phyloP scores from a whole-genome alignment of 53 echinoderm and acorn worm species.

The Stichopus horrens region DNA sequence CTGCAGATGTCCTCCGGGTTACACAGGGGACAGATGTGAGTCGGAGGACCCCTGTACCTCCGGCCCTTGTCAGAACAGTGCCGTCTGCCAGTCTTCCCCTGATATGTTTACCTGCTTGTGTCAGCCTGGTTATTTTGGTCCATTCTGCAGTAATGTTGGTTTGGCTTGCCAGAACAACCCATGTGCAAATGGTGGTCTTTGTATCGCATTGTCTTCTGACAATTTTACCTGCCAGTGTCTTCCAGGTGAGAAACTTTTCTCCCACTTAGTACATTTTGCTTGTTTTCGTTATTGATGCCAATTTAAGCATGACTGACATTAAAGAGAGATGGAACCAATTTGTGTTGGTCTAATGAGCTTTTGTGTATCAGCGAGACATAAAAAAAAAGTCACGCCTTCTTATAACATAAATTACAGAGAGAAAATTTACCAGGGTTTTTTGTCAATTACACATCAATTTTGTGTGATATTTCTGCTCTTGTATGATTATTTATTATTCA shows the following conservation, averaged over 20 bases:
- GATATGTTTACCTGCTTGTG: conserved; percentile 70
- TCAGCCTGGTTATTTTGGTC: conserved; percentile 67
- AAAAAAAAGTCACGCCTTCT: too few relatives aligned
- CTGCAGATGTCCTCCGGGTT: conserved; percentile 84
- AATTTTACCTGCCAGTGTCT: conserved; percentile 65
- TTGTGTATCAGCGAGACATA: too few relatives aligned
- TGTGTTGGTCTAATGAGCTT: too few relatives aligned
- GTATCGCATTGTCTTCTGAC: conserved; percentile 49
- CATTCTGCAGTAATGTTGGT: conserved; percentile 54
- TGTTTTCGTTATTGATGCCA: not conserved
- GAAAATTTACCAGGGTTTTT: too few relatives aligned
- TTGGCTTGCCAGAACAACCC: conserved; percentile 56
- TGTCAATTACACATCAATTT: too few relatives aligned
- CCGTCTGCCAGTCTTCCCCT: conserved; percentile 49
- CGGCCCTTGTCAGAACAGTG: conserved; percentile 78
- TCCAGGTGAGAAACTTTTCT: conserved; percentile 58
- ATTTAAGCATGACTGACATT: not conserved
- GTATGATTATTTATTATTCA: too few relatives aligned
- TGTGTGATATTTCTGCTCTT: too few relatives aligned
- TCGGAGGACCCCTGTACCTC: conserved; percentile 69
- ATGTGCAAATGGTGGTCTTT: conserved; percentile 71
- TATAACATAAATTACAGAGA: too few relatives aligned
- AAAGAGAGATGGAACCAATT: too few relatives aligned
- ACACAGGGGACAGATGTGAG: conserved; percentile 73
- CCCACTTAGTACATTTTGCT: not conserved